Conservation (phyloP, 1,140 invertebrate species). For the Arctopsyche grandis region DNA sequence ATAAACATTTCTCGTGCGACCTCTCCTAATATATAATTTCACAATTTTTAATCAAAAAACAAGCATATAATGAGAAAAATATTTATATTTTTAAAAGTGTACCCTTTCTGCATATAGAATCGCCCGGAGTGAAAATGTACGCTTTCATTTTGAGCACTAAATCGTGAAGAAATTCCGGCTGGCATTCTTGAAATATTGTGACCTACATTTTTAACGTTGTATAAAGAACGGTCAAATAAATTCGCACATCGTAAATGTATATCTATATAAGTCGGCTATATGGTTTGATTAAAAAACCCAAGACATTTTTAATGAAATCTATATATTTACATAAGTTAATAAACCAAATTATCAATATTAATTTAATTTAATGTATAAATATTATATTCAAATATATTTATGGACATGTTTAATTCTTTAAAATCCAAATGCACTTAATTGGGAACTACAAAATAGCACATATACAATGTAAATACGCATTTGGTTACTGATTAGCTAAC, state of each 20-base stretch:
- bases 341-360: too few relatives aligned
- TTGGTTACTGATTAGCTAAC: too few relatives aligned
- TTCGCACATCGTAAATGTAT: neutral
- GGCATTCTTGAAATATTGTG: conserved; percentile 92
- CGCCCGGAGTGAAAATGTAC: conserved; percentile 96
- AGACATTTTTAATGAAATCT: too few relatives aligned
- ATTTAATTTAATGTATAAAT: too few relatives aligned
- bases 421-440: too few relatives aligned
- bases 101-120: conserved; percentile 94
- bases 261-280: too few relatives aligned
- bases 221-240: neutral
- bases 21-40: conserved; percentile 64
- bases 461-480: too few relatives aligned
- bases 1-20: conserved; percentile 98
- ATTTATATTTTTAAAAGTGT: conserved; percentile 55
- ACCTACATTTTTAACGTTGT: conserved; percentile 66
- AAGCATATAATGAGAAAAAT: conserved; percentile 18
- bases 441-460: too few relatives aligned
- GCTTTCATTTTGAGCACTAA: conserved; percentile 98
- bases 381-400: too few relatives aligned
- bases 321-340: too few relatives aligned
- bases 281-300: too few relatives aligned
- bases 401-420: too few relatives aligned
- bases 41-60: conserved; percentile 10
- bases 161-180: conserved; percentile 96